Conservation (phyloP, 2,888 invertebrate species). For the Ochlodes sylvanus region DNA sequence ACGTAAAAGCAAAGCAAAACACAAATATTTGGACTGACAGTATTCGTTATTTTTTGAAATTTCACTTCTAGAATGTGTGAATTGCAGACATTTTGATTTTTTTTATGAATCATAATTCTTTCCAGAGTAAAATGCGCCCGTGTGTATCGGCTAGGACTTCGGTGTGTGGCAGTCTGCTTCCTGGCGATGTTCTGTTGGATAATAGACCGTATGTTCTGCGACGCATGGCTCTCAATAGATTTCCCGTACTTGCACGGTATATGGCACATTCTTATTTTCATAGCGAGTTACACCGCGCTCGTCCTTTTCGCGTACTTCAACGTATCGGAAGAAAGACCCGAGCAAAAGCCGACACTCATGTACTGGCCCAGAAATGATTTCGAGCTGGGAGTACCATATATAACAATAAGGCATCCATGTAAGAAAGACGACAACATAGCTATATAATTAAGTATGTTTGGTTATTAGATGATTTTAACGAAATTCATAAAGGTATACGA, state of each 20-base stretch:
- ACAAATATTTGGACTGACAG: too few species aligned
- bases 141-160: conserved; percentile 89
- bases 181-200: conserved; percentile 92
- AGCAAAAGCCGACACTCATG: conserved; percentile 87
- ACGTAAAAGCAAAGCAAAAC: too few species aligned
- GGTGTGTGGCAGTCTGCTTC: conserved; percentile 88
- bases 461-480: background rate
- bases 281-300: conserved; percentile 90
- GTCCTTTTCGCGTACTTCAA: conserved; percentile 93
- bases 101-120: too few species aligned
- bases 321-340: conserved; percentile 89
- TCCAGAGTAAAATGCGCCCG: conserved; percentile 86
- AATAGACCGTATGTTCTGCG: conserved; percentile 91
- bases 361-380: conserved; percentile 93
- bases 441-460: conserved; percentile 60
- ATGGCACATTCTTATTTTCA: conserved; percentile 93
- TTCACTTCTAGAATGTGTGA: too few species aligned
- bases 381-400: conserved; percentile 91
- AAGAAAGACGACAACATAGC: conserved; percentile 75
- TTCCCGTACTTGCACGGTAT: conserved; percentile 93
- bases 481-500: background rate
- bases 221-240: conserved; percentile 90
- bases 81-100: too few species aligned
- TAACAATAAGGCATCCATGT: conserved; percentile 86
- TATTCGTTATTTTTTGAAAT: too few species aligned